These are phyloP conservation scores for Coluber constrictor DNA, from an alignment of 2,797 vertebrate genomes.

Conservation along the genomic window DNA sequence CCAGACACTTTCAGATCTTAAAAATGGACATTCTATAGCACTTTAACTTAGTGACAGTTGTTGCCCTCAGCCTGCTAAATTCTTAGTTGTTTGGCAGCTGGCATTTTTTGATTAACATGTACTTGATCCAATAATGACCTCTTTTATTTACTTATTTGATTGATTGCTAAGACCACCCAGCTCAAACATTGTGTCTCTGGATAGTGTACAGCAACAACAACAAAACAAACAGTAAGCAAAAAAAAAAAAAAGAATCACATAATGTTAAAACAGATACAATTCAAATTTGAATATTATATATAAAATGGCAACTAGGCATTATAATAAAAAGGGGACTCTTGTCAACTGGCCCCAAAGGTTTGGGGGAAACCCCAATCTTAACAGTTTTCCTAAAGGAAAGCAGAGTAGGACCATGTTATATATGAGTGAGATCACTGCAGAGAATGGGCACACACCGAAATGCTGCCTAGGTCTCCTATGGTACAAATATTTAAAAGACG, in stretches of 20 bases:
- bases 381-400: not conserved
- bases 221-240: not conserved
- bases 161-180: not conserved
- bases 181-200: not conserved
- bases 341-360: not conserved
- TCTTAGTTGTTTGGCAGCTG: not conserved
- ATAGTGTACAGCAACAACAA: not conserved
- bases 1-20: not conserved
- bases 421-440: not conserved
- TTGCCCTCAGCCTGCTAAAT: not conserved
- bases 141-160: not conserved
- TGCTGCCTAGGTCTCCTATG: not conserved
- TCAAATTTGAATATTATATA: not conserved
- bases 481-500: not conserved
- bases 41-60: not conserved
- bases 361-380: not conserved
- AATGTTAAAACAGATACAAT: not conserved
- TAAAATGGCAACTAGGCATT: not conserved
- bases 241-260: not conserved
- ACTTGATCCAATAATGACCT: not conserved
- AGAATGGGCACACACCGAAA: not conserved
- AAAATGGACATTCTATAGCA: not conserved
- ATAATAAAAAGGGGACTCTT: not conserved
- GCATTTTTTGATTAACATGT: not conserved
- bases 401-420: not conserved